A percentile compares a stretch with the other conserved stretches of the same genome.
These are phyloP conservation scores for Chesias legatella DNA, from an alignment of 2,888 invertebrate species.

Conservation along the genomic window DNA sequence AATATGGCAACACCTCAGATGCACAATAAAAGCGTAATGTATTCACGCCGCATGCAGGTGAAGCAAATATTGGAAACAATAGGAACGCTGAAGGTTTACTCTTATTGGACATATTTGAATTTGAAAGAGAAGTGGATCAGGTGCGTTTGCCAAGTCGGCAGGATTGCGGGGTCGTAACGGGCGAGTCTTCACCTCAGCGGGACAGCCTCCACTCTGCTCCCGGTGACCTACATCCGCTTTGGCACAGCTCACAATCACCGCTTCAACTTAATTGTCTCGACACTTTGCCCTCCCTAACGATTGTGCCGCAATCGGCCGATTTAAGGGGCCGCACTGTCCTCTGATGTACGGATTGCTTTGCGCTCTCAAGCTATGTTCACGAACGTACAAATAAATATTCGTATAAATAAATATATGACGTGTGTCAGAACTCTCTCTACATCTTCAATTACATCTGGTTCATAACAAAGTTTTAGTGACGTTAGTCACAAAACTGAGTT, in stretches of 20 bases:
- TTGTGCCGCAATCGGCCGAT: constrained; percentile 75
- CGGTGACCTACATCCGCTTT: constrained; percentile 79
- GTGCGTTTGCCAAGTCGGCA: constrained; percentile 56
- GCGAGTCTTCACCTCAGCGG: constrained; percentile 58
- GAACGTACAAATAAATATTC: no score
- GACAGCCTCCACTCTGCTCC: constrained; percentile 68
- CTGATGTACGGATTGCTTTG: constrained; percentile 40
- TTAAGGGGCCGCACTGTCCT: constrained; percentile 58
- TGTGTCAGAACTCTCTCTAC: no score
- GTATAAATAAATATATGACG: no score
- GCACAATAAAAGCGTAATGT: neutral
- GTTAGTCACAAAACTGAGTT: no score
- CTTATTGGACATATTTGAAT: constrained; percentile 29
- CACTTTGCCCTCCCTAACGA: constrained; percentile 78
- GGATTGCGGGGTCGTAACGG: constrained; percentile 53
- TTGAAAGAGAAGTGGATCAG: constrained; percentile 33
- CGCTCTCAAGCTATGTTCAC: no score
- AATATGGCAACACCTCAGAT: constrained; percentile 7
- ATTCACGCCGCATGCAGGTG: no score
- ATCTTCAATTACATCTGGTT: no score
- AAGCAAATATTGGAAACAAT: constrained; percentile 5
- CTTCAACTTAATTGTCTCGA: constrained; percentile 80
- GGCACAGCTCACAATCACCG: constrained; percentile 78
- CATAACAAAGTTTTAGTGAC: no score
- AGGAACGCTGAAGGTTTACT: constrained; percentile 3